Evolutionary conservation across 2,113 vertebrate species (phyloP).

Genomic region (Zootoca vivipara): DNA sequence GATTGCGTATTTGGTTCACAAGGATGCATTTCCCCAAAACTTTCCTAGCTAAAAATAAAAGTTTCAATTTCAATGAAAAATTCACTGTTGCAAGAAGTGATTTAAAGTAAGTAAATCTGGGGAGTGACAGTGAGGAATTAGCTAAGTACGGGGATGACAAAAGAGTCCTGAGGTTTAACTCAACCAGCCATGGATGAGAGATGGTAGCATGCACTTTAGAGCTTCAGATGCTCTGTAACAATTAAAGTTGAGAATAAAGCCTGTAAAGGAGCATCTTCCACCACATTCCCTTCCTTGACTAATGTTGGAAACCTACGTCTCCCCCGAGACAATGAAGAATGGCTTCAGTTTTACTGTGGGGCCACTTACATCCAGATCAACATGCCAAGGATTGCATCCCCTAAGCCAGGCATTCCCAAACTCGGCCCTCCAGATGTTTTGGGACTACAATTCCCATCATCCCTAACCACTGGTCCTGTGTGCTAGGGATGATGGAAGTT

Average conservation of each 20-base stretch:
- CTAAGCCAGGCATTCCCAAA: no score
- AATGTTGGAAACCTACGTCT: neutral
- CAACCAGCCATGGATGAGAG: neutral
- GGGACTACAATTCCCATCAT: no score
- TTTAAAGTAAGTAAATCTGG: neutral
- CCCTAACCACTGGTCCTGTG: no score
- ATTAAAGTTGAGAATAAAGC: neutral
- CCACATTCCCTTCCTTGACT: neutral
- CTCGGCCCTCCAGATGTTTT: no score
- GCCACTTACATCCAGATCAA: no score
- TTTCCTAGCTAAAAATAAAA: neutral
- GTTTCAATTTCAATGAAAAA: neutral
- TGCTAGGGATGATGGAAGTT: no score
- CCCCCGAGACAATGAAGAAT: neutral
- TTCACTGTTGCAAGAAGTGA: neutral
- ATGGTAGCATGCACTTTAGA: neutral
- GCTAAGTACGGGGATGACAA: neutral
- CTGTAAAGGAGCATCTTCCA: neutral
- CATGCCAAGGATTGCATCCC: no score
- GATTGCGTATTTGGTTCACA: neutral
- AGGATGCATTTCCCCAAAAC: neutral
- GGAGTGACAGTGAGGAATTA: neutral
- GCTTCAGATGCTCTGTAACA: neutral
- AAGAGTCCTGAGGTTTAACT: constrained; percentile 1
- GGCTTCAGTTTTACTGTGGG: neutral